Base-by-base conservation (phyloP, 1,140 invertebrate genomes). In the Bathynomus jamesi region DNA sequence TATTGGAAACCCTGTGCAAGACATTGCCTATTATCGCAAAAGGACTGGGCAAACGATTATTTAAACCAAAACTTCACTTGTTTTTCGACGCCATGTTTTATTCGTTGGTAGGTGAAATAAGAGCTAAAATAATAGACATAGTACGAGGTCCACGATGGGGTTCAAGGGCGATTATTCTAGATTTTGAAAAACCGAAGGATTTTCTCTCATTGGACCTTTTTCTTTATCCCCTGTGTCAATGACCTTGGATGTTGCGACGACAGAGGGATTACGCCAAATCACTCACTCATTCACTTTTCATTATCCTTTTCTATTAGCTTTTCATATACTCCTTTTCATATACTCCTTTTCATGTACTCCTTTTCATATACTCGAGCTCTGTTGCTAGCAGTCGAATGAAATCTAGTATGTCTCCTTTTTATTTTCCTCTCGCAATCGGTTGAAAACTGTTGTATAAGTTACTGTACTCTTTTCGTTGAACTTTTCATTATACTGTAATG, bases 31-130 rank as follows among this genome's bases (percentile, higher is more conserved):
- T 80, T 30, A 80, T 87, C 30, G 84, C 82, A 29, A 83, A 82
- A 76, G 83, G 82, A 4, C 67, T 87, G 61, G 85, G 85, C 5
- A 86, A 86, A 77, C 81, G 82, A 74, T 72, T 78, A 21, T 86
- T 87, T 77, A 87, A 87, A 77, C 73, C 79, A 67, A 79, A 83
- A 75, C 76, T 87, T 40, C 83, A 86, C 66, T 60, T 80, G 10
- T 86, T 87, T 76, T 80, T 87, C 70, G 85, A 87, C 76, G 72
- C 81, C 10, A 81, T 87, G 28, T 86, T 87, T 77, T 84, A 84
- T 75, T 81, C 82, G 69, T 73, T 86, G 78, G 85, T 86, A 80
- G 81, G 83, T 82, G 69, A 21, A 64, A 61, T 68, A 28, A 11
- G 24, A 10, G 27, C 28, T 27, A 53, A 17, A 27, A n/a, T 11